Evolutionary conservation across 2,113 vertebrate species (phyloP).

Genomic region (Furnarius figulus): DNA sequence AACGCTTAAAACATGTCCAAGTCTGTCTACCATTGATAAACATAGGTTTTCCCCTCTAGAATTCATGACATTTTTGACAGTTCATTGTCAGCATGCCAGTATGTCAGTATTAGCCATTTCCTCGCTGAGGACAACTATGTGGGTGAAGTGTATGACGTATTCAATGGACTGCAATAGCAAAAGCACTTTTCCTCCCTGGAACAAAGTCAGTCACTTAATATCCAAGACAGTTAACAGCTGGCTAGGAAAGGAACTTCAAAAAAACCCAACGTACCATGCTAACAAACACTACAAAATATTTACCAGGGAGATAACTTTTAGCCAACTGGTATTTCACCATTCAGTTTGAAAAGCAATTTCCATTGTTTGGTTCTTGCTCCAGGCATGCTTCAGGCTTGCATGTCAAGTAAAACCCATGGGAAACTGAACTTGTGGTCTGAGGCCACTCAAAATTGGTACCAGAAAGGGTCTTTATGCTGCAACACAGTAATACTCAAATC

Average conservation of each 20-base stretch:
- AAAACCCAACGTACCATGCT: not conserved
- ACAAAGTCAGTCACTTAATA: not conserved
- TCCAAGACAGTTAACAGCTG: not conserved
- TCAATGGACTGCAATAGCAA: not conserved
- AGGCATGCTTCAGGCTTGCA: constrained; percentile 28
- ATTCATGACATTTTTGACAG: not conserved
- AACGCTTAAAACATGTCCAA: not conserved
- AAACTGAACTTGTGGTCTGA: constrained; percentile 35
- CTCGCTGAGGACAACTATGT: not conserved
- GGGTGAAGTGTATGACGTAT: not conserved
- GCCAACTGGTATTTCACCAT: constrained; percentile 37
- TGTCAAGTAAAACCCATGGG: constrained; percentile 6
- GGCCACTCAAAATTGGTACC: not conserved
- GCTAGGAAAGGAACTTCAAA: not conserved
- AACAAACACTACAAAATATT: not conserved
- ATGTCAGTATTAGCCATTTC: not conserved
- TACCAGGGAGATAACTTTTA: constrained; percentile 1
- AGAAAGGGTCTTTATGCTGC: constrained; percentile 27
- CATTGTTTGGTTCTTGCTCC: constrained; percentile 41
- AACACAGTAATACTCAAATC: constrained; percentile 11
- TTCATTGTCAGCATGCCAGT: not conserved
- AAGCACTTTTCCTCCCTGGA: not conserved
- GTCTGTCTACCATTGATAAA: not conserved
- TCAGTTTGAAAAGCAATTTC: constrained; percentile 11
- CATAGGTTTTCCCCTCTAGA: not conserved